Conservation (phyloP, 2,113 vertebrate species). For the western clawed frog (Xenopus tropicalis) region DNA sequence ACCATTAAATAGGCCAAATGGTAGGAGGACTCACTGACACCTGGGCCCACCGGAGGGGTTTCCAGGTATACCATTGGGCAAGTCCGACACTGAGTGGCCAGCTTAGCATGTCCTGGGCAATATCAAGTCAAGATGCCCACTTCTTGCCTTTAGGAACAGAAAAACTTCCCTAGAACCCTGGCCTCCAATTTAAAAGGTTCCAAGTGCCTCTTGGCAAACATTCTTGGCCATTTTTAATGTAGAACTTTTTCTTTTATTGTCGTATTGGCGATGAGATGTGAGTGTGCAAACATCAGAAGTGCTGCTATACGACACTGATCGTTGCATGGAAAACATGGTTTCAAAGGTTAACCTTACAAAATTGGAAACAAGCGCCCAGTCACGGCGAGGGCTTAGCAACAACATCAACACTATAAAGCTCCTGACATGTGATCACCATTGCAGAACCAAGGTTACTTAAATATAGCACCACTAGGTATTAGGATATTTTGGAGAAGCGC, state of each 20-base stretch:
- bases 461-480: conserved; percentile 64
- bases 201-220: no score
- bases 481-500: conserved; percentile 66
- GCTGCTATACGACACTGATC: conserved; percentile 46
- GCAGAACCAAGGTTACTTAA: conserved; percentile 64
- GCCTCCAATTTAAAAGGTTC: no score
- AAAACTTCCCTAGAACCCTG: no score
- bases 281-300: conserved; percentile 19
- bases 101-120: no score
- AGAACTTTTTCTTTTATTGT: background rate
- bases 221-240: no score
- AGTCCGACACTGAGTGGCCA: no score
- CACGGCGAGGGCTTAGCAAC: conserved; percentile 62
- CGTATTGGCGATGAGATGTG: background rate
- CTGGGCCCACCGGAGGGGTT: no score
- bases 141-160: no score
- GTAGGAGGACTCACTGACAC: no score
- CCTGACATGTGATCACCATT: conserved; percentile 63
- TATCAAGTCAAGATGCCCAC: no score
- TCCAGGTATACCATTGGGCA: no score
- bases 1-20: no score
- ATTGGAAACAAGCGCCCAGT: conserved; percentile 58
- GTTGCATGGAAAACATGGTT: conserved; percentile 61
- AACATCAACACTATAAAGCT: conserved; percentile 64
- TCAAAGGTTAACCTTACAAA: conserved; percentile 65